Conservation (phyloP, 2,888 invertebrate species). For the Macrosiphum euphorbiae region DNA sequence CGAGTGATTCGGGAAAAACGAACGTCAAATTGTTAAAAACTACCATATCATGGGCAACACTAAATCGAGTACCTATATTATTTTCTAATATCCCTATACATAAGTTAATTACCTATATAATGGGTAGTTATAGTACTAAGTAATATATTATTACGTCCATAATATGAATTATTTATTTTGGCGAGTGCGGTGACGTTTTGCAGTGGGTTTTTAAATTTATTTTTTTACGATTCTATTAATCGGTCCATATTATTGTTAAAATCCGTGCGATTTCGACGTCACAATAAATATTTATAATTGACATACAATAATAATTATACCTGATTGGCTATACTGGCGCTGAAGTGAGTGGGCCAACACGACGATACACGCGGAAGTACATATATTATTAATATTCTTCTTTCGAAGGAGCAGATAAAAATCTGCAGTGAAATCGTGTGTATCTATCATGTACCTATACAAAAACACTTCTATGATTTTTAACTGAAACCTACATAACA, state of each 20-base stretch:
- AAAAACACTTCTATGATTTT: background rate
- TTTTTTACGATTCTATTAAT: slow-evolving; percentile 29
- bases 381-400: background rate
- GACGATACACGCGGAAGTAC: background rate
- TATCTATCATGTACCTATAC: background rate
- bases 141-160: background rate
- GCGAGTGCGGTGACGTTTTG: background rate
- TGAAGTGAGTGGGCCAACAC: background rate
- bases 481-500: background rate
- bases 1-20: background rate
- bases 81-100: background rate
- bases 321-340: background rate
- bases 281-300: background rate
- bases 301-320: slow-evolving; percentile 25
- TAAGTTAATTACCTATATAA: background rate
- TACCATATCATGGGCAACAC: background rate
- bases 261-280: background rate
- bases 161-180: slow-evolving; percentile 20
- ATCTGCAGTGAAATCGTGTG: background rate
- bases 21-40: background rate
- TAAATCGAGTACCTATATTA: background rate
- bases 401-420: background rate
- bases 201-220: slow-evolving; percentile 25
- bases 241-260: background rate
- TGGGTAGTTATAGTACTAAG: background rate